Base-by-base conservation (phyloP, 92 coral and sea anemone genomes). In the Heliopora coerulea region DNA sequence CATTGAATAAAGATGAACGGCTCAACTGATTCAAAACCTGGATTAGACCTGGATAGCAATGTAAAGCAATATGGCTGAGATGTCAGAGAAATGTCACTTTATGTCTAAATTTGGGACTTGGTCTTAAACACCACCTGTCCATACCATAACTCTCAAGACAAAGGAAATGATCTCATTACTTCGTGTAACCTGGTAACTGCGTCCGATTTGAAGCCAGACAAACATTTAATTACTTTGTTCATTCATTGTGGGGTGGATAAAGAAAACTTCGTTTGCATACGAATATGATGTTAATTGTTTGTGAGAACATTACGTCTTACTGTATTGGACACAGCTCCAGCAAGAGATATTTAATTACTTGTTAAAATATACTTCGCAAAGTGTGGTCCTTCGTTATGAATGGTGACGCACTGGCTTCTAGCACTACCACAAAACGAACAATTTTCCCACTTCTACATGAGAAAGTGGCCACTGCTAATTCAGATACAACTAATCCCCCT, bases 241-340 rank as follows among this genome's bases (percentile, higher is more conserved):
- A 46, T 46, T 46, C 14, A 37, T 37, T 37, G 42, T 4, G 28
- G 17, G 46, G 7, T n/a, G 72, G 59, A 44, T 21, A 44, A 67
- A 48, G n/a, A 32, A 8, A 44, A 32, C 27, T 26, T 13, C 74
- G 74, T 44, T 67, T 67, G 33, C 74, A 28, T 49, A 49, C 37
- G 6, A 63, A 67, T 44, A 59, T 48, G 74, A 67, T 13, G 10
- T 46, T 66, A 66, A 66, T 66, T 66, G 31, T n/a, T 42, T 66
- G 58, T 27, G 37, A 10, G 37, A 25, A 25, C 56, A 48, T 32
- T 42, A 57, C 11, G 67, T n/a, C n/a, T n/a, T n/a, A n/a, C n/a
- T n/a, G n/a, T n/a, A n/a, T 61, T 61, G 13, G 33, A 30, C 20
- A 27, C 41, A 6, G n/a, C n/a, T n/a, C n/a, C 31, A 11, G 17